Evolutionary conservation across 2,888 invertebrate species (phyloP).

Genomic region (Cylloceria caligata): DNA sequence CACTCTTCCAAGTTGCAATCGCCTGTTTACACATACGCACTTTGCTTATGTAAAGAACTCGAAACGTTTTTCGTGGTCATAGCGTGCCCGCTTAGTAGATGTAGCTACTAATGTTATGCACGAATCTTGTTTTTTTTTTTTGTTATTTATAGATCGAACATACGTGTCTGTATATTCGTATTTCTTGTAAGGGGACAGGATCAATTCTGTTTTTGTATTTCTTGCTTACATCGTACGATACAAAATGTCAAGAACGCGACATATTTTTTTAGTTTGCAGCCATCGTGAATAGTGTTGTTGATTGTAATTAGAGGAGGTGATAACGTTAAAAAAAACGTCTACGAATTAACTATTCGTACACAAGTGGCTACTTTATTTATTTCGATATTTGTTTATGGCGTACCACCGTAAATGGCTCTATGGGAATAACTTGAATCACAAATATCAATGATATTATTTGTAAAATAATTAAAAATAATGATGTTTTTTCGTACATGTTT

Average conservation of each 20-base stretch:
- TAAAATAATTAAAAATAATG: no score
- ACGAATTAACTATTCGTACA: no score
- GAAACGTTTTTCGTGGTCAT: constrained; percentile 44
- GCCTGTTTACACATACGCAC: constrained; percentile 44
- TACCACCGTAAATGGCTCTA: no score
- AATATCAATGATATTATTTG: no score
- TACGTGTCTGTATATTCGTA: neutral
- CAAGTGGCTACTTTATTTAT: no score
- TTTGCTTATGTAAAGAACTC: constrained; percentile 54
- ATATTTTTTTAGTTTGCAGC: neutral
- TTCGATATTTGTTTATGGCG: no score
- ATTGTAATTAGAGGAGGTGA: neutral
- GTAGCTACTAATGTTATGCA: constrained; percentile 5
- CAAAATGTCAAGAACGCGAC: neutral
- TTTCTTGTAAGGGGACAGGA: neutral
- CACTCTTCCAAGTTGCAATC: constrained; percentile 13
- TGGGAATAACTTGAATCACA: no score
- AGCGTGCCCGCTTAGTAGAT: constrained; percentile 40
- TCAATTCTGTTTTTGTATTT: neutral
- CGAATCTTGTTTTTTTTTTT: neutral
- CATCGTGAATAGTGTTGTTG: neutral
- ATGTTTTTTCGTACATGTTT: no score
- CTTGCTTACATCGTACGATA: neutral
- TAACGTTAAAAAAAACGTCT: neutral
- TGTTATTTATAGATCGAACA: neutral